A percentile compares a stretch with the other conserved stretches of the same genome.
Evolutionary conservation across 2,797 vertebrate genomes (phyloP).

Genomic region (Sphaeramia orbicularis): DNA sequence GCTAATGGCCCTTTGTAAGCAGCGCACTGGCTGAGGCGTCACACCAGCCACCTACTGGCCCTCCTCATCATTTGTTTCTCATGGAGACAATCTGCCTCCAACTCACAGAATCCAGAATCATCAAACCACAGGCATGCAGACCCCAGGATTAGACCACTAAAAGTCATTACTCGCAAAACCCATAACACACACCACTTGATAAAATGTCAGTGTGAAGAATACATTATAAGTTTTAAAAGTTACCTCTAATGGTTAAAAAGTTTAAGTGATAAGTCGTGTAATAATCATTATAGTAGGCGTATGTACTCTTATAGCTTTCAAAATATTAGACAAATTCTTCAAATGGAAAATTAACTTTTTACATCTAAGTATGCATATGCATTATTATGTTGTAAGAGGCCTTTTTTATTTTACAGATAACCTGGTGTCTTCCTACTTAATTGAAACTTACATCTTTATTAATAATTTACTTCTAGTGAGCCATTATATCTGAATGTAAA

Average conservation of each 20-base stretch:
- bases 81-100: conserved; percentile 40
- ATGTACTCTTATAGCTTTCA: no score
- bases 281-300: no score
- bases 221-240: background rate
- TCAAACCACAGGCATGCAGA: conserved; percentile 21
- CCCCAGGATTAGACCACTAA: conserved; percentile 15
- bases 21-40: conserved; percentile 63
- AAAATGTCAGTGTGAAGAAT: background rate
- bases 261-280: no score
- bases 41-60: conserved; percentile 63
- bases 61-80: conserved; percentile 69
- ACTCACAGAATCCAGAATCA: conserved; percentile 30
- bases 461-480: no score
- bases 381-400: no score
- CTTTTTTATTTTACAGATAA: no score
- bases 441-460: no score
- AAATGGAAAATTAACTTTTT: no score
- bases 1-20: conserved; percentile 80
- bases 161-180: conserved; percentile 12
- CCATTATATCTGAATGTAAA: no score
- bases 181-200: background rate
- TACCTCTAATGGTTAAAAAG: conserved; percentile 1
- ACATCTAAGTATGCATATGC: no score
- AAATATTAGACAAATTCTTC: no score
- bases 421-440: no score